Base-by-base conservation (phyloP, 2,888 invertebrate genomes). In the Pardosa pseudoannulata region DNA sequence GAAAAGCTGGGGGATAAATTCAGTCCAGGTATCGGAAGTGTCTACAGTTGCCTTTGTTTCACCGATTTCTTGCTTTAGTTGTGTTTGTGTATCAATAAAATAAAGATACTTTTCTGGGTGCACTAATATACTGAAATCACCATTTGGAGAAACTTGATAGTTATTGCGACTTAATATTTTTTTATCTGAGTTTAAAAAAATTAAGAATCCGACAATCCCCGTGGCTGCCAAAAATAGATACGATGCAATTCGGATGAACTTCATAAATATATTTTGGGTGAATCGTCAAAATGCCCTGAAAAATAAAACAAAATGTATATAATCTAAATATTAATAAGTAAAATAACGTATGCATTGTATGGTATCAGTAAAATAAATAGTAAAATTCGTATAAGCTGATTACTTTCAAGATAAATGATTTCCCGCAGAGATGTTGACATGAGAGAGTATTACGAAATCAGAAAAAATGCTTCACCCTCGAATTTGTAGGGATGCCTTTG, bases 101-200 rank as follows among this genome's bases (percentile, higher is more conserved):
- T 31, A 27, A 3, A 19, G 73, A 74, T 56, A 74, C 13, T 62
- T 74, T 23, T 74, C 56, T 2, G 73, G 73, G 31, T 74, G n/a
- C 3, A 27, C 73, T 23, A 74, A 19, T 28, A 72, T 23, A 7
- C 46, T 28, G 1, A 39, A 41, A 67, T 31, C 68, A 2, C 23
- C 23, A 7, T 36, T 36, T 19, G n/a, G 1, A 36, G 68, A n/a
- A 28, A 19, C 28, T 36, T 36, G 11, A 36, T 70, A 29, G 16
- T 32, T 1, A 11, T 36, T n/a, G 6, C 1, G n/a, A 13, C 11
- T 70, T 3, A 9, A 70, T 16, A n/a, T 36, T 1, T 1, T 70
- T 39, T 36, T 41, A 36, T 7, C n/a, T n/a, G 19, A 27, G n/a
- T n/a, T 2, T 36, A 36, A 31, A 39, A 39, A 36, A 28, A 70